Percentiles rank a stretch among this genome's conserved stretches.
Evolutionary conservation across 1,140 invertebrate species (phyloP).

Genomic region (Macrotrachela quadricornifera): DNA sequence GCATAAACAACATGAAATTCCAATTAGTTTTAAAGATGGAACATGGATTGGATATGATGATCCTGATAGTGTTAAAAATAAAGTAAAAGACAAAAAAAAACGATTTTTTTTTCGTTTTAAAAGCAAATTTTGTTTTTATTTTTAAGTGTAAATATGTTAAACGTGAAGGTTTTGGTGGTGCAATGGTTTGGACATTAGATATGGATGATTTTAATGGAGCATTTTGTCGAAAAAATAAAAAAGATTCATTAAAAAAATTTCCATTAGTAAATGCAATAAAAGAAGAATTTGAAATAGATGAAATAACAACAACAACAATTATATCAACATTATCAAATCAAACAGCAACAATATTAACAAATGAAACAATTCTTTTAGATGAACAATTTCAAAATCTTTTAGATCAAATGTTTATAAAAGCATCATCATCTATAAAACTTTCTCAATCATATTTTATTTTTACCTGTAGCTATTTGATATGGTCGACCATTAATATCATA

Average conservation of each 20-base stretch:
- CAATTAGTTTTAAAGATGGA: conserved; percentile 8
- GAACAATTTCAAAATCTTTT: too few relatives aligned
- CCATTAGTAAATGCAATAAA: too few relatives aligned
- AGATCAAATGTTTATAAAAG: too few relatives aligned
- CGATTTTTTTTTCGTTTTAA: too few relatives aligned
- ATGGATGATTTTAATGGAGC: conserved; percentile 80
- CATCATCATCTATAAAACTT: too few relatives aligned
- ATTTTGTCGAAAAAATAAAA: neutral
- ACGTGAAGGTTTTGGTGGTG: conserved; percentile 63
- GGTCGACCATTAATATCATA: conserved; percentile 44
- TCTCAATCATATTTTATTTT: neutral
- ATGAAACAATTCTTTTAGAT: too few relatives aligned
- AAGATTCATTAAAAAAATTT: too few relatives aligned
- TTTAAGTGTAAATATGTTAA: conserved; percentile 49
- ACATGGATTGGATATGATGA: conserved; percentile 8
- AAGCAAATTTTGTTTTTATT: too few relatives aligned
- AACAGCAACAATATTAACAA: too few relatives aligned
- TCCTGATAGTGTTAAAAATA: conserved; percentile 5
- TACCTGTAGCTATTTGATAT: conserved; percentile 44
- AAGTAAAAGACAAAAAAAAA: conserved; percentile 31
- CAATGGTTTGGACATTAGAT: conserved; percentile 87
- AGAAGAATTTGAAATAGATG: too few relatives aligned
- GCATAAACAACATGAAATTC: conserved; percentile 4
- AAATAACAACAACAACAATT: too few relatives aligned
- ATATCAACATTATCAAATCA: too few relatives aligned